Percentiles rank a stretch among this genome's conserved stretches.
Conservation (phyloP, 2,888 invertebrate genomes). For the Macrosiphum euphorbiae region DNA sequence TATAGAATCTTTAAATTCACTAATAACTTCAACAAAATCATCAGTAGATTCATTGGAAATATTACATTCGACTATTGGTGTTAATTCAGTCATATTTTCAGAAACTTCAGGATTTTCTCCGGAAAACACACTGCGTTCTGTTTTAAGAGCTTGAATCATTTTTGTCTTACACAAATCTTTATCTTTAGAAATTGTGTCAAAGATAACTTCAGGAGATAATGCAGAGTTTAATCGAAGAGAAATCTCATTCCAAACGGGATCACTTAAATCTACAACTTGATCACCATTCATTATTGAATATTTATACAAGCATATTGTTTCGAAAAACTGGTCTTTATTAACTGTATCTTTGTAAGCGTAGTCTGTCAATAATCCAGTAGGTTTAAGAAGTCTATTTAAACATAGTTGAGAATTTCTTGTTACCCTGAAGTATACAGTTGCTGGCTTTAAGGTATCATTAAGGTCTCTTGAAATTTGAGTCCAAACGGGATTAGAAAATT, state of each 20-base stretch:
- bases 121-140: slow-evolving; percentile 57
- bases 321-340: slow-evolving; percentile 51
- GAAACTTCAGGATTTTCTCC: slow-evolving; percentile 53
- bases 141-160: slow-evolving; percentile 62
- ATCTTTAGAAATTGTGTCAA: slow-evolving; percentile 16
- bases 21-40: slow-evolving; percentile 43
- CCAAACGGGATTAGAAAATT: slow-evolving; percentile 63
- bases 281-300: slow-evolving; percentile 61
- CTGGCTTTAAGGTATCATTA: slow-evolving; percentile 55
- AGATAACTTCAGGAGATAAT: slow-evolving; percentile 49
- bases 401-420: slow-evolving; percentile 60
- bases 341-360: slow-evolving; percentile 23
- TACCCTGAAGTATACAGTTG: slow-evolving; percentile 59
- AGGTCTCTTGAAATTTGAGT: slow-evolving; percentile 61
- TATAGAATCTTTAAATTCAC: slow-evolving; percentile 50
- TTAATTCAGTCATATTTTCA: slow-evolving; percentile 53
- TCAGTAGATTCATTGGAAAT: slow-evolving; percentile 30
- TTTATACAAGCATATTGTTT: slow-evolving; percentile 60
- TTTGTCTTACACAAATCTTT: slow-evolving; percentile 56
- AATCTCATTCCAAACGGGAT: slow-evolving; percentile 62
- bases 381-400: slow-evolving; percentile 52
- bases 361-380: slow-evolving; percentile 35
- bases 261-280: slow-evolving; percentile 40
- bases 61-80: slow-evolving; percentile 55
- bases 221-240: slow-evolving; percentile 41